Base-by-base conservation (phyloP, 2,113 vertebrate genomes). In the Rhea pennata region DNA sequence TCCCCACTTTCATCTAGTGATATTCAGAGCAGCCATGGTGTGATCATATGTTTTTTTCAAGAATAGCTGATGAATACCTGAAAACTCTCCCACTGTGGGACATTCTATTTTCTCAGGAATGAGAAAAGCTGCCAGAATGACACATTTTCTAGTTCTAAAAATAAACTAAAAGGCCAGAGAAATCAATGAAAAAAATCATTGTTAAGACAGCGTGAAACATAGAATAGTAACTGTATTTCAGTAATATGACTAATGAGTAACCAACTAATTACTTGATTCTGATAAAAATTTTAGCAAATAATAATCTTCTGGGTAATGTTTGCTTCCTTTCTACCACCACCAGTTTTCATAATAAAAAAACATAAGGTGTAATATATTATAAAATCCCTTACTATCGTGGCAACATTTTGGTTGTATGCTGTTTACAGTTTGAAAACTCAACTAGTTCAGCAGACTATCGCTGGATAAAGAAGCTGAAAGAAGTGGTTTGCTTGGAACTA, bases 41-140 rank as follows among this genome's bases (percentile, higher is more conserved):
- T 96, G 98, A 98, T 98, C 97, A 93, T 81, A 98, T 95, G 95
- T 96, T 98, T 98, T 98, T 97, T 98, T 98, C 96, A 97, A 97
- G 97, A 97, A 94, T 94, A 94, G 97, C 91, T 96, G 97, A 97
- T 98, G 97, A 98, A 97, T 97, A 94, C 95, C 94, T 94, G 96
- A 98, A 95, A 97, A 95, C 93, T 95, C 95, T 96, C 95, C 97
- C 96, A 96, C 92, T 96, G 96, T 73, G 85, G 92, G 94, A 93
- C 93, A 83, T 96, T 97, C 91, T 97, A 90, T 97, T 97, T 97
- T 95, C 83, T 97, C 92, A 78, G 83, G 92, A 90, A 94, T 78
- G 84, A 90, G 84, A 87, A 95, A 93, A 92, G 77, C 66, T 95
- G 92, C 70, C 79, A 95, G 80, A 94, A 91, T 88, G 96, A 92